Percentiles rank a stretch among this genome's conserved stretches.
Evolutionary conservation across 2,113 vertebrate genomes (phyloP).

Genomic region (Otus sunia): DNA sequence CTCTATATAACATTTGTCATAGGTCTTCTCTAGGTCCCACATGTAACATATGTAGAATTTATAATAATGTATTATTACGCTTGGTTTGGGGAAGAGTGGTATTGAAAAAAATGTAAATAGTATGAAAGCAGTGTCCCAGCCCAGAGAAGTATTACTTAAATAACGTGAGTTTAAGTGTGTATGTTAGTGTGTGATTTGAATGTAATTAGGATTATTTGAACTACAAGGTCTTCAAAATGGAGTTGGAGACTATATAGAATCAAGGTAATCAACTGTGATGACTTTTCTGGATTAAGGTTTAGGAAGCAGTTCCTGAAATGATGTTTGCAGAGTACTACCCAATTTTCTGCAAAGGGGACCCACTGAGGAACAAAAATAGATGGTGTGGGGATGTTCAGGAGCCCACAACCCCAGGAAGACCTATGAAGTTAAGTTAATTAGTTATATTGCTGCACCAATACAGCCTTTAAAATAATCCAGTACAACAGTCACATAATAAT

Average conservation of each 20-base stretch:
- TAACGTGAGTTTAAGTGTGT: background rate
- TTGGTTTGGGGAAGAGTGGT: background rate
- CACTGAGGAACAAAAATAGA: background rate
- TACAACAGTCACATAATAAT: background rate
- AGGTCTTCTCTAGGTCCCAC: background rate
- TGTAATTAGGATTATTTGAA: background rate
- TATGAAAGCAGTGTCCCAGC: background rate
- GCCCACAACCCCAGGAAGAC: background rate
- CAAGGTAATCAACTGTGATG: background rate
- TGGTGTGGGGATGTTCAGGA: background rate
- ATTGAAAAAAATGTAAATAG: background rate
- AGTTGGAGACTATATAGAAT: background rate
- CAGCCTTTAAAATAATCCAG: background rate
- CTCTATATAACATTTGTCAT: background rate
- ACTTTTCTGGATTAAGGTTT: background rate
- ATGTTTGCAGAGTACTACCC: background rate
- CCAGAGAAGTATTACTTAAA: background rate
- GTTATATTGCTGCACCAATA: background rate
- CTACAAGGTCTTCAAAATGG: background rate
- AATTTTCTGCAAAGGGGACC: background rate
- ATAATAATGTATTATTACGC: background rate
- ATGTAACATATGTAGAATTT: background rate
- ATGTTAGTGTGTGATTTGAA: background rate
- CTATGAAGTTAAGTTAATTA: background rate
- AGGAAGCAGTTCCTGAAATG: background rate